A percentile compares a stretch with the other conserved stretches of the same genome.
Conservation (phyloP, 2,797 vertebrate species). For the Stomatorhinus walkeri region DNA sequence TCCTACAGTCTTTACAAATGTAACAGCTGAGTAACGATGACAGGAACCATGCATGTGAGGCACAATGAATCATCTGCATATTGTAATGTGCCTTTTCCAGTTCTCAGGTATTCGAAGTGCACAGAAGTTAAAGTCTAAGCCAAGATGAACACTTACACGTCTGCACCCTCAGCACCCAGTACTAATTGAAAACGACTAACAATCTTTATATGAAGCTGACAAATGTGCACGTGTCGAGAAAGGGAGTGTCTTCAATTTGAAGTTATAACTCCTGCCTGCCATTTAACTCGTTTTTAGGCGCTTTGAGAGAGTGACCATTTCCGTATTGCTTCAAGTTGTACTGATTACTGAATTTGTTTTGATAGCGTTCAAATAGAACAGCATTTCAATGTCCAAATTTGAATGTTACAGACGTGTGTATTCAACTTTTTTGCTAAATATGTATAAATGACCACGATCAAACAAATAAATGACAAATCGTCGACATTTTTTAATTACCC, state of each 20-base stretch:
- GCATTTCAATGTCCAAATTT: background rate
- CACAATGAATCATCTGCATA: background rate
- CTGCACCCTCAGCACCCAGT: background rate
- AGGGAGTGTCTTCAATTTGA: background rate
- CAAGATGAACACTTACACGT: background rate
- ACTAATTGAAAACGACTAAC: background rate
- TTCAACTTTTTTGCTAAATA: background rate
- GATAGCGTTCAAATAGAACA: background rate
- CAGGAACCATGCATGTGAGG: background rate
- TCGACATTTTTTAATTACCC: background rate
- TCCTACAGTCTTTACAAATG: slow-evolving; percentile 10
- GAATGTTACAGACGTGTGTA: background rate
- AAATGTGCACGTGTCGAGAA: background rate
- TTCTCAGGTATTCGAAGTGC: slow-evolving; percentile 3
- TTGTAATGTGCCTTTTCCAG: slow-evolving; percentile 5
- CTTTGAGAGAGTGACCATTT: slow-evolving; percentile 6
- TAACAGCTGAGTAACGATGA: slow-evolving; percentile 17
- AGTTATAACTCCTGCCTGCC: background rate
- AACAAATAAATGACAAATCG: background rate
- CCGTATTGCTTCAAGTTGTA: background rate
- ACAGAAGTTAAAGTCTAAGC: background rate
- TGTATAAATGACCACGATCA: background rate
- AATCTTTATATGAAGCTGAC: background rate
- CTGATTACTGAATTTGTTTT: background rate
- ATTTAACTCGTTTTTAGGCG: background rate